Evolutionary conservation across 2,113 vertebrate species (phyloP).

Genomic region (Manacus vitellinus): DNA sequence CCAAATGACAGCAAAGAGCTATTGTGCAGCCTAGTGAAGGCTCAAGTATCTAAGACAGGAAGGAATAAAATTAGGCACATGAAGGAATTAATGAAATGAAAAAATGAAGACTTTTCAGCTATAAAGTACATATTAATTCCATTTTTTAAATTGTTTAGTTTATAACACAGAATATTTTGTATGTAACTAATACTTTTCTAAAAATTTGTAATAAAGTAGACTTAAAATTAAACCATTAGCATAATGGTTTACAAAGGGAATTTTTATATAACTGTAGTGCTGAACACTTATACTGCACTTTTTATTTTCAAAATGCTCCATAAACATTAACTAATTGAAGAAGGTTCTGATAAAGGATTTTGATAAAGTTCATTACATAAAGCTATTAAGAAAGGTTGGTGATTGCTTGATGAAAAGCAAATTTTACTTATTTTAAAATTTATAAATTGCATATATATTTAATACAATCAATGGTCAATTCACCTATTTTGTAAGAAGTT

Average conservation of each 20-base stretch:
- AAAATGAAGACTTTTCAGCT: background rate
- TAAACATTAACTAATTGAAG: conserved; percentile 10
- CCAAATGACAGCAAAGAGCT: background rate
- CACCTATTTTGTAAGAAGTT: background rate
- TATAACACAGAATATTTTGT: background rate
- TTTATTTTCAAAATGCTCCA: conserved; percentile 1
- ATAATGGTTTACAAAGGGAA: background rate
- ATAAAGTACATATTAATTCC: background rate
- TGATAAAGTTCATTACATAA: background rate
- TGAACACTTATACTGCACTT: background rate
- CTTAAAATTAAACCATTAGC: background rate
- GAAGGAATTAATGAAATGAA: background rate
- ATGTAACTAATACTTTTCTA: background rate
- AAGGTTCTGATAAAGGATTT: conserved; percentile 3
- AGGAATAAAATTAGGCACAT: background rate
- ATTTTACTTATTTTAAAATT: background rate
- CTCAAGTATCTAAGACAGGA: background rate
- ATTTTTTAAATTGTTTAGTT: background rate
- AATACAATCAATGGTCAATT: background rate
- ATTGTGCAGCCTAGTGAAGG: background rate
- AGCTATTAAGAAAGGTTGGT: background rate
- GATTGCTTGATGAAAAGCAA: background rate
- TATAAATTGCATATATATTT: background rate
- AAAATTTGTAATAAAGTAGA: background rate
- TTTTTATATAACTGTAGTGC: background rate